Percentiles rank a stretch among this genome's conserved stretches.
Evolutionary conservation across 2,888 invertebrate species (phyloP).

Genomic region (Odontocolon sp.): DNA sequence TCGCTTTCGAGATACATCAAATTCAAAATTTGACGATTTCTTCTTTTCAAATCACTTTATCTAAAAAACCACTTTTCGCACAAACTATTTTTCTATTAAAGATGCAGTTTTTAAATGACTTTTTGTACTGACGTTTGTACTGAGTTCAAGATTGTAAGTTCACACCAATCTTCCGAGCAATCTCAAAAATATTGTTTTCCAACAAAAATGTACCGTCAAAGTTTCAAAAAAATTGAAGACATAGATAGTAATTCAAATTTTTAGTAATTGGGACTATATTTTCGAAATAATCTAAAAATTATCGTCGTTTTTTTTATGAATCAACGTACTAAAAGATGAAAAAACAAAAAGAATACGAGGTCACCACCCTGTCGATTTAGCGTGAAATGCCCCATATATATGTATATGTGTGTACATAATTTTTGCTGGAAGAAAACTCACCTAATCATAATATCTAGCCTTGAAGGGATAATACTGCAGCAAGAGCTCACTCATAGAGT

Average conservation of each 20-base stretch:
- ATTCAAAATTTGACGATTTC: too few relatives aligned
- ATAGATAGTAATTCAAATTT: not conserved
- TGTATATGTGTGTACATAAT: not conserved
- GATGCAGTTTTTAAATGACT: too few relatives aligned
- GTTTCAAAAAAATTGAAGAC: not conserved
- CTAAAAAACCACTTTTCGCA: too few relatives aligned
- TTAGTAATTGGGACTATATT: not conserved
- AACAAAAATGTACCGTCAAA: not conserved
- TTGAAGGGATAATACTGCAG: conserved; percentile 67
- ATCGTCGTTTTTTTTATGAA: not conserved
- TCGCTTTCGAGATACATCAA: too few relatives aligned
- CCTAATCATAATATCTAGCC: conserved; percentile 80
- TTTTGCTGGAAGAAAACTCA: conserved; percentile 66
- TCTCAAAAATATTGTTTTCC: not conserved
- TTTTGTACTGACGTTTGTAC: too few relatives aligned
- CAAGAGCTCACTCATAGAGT: conserved; percentile 71
- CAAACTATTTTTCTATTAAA: too few relatives aligned
- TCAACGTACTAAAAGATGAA: too few relatives aligned
- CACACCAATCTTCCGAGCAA: not conserved
- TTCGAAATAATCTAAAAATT: not conserved
- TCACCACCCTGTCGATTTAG: too few relatives aligned
- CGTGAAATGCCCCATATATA: not conserved
- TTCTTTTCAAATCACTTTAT: too few relatives aligned
- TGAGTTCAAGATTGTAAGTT: too few relatives aligned
- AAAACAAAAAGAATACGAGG: too few relatives aligned